These are phyloP conservation scores for Todiramphus saurophagus DNA, from an alignment of 2,113 vertebrate genomes.

Conservation along the genomic window DNA sequence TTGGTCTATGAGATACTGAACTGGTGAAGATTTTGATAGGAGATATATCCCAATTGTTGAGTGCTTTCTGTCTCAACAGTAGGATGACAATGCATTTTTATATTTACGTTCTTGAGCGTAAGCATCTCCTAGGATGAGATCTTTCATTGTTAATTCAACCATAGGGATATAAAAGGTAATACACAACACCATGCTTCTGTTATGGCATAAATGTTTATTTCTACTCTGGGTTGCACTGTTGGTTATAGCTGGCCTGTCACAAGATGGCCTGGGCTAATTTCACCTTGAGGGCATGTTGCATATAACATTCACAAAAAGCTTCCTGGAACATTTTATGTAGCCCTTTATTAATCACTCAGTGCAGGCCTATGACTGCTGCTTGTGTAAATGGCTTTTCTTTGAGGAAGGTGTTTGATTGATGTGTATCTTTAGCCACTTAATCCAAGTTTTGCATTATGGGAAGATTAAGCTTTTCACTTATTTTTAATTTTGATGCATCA, in stretches of 20 bases:
- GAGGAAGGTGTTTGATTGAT: not conserved
- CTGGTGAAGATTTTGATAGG: not conserved
- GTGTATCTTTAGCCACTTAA: not conserved
- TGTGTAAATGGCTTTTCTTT: not conserved
- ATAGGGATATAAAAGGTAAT: not conserved
- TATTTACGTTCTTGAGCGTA: not conserved
- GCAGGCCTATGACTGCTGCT: not conserved
- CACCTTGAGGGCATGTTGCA: not conserved
- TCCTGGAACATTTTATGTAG: not conserved
- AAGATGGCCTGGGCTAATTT: not conserved
- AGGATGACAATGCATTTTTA: not conserved
- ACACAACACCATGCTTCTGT: not conserved
- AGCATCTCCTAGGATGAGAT: not conserved
- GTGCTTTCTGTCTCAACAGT: not conserved
- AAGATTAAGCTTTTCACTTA: not conserved
- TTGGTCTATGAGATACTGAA: not conserved
- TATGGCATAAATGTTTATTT: not conserved
- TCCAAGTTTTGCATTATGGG: not conserved
- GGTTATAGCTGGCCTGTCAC: not conserved
- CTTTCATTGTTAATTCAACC: not conserved
- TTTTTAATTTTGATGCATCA: not conserved
- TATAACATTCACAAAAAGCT: not conserved
- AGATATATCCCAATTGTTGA: not conserved
- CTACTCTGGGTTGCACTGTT: not conserved
- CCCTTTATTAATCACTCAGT: not conserved